Evolutionary conservation across 2,113 vertebrate species (phyloP).

Genomic region (Chionodraco myersi): DNA sequence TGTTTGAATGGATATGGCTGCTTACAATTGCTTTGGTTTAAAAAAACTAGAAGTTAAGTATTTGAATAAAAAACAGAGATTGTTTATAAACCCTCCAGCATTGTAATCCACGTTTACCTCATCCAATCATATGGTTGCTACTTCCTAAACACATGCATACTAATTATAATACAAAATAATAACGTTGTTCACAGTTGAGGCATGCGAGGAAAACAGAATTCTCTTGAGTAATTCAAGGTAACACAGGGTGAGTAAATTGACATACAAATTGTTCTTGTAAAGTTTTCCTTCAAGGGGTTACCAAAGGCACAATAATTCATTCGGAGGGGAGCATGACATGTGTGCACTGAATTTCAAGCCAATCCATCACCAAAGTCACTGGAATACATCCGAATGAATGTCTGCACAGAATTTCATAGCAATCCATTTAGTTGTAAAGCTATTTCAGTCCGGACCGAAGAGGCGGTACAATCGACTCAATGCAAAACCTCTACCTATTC

Average conservation of each 20-base stretch:
- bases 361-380: not conserved
- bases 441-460: not conserved
- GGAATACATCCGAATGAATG: not conserved
- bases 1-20: conserved; percentile 31
- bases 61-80: not conserved
- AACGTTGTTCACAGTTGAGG: no score
- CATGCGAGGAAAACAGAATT: no score
- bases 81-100: no score
- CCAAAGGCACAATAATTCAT: no score
- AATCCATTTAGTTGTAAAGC: not conserved
- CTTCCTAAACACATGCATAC: no score
- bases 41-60: not conserved
- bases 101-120: no score
- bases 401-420: not conserved
- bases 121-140: no score
- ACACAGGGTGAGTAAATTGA: no score
- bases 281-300: no score
- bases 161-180: no score
- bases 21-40: not conserved
- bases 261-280: no score
- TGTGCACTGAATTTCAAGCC: not conserved
- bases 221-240: no score
- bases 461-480: rapidly evolving
- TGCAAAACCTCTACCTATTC: not conserved
- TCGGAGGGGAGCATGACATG: not conserved